Evolutionary conservation across 1,140 invertebrate species (phyloP), one percentile per base, ranked within the genome.

Genomic region (Oryzaephilus surinamensis): DNA sequence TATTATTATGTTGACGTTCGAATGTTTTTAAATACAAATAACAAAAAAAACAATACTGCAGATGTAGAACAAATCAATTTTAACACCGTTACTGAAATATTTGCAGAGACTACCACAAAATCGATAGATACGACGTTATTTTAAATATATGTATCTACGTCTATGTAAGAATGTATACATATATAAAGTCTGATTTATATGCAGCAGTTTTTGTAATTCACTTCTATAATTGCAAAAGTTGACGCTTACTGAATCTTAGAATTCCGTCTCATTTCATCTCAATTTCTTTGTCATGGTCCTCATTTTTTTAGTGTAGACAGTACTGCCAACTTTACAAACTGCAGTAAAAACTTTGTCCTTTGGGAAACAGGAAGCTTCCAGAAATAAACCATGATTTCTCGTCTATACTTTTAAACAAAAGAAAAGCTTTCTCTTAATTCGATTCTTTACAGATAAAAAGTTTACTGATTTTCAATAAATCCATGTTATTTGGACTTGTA

Each of bases 191-290:
- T 44, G 45, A 47, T 50, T 50, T 50, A 47, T 42, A 42, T 38
- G 32, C 21, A 13, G 20, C 8, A 33, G 24, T 46, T 47, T 49
- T 39, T 27, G 33, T 49, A 51, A 52, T 51, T 53, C 47, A 50
- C 48, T 49, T 40, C 32, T 34, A 43, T 56, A 56, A 53, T 54
- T 56, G 46, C 45, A 27, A 52, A 54, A 56, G 50, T 50, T 54
- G 51, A 51, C 48, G 49, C 43, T 50, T 44, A 39, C 45, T 46
- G 39, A 50, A 45, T 54, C 48, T 48, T 40, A 17, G 36, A 33
- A 45, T 56, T 54, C 49, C 50, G 44, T 50, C 51, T 49, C 54
- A 51, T 54, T 55, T 55, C 53, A 46, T 49, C 48, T 48, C 50
- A 47, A 48, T 50, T 48, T 50, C 45, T 52, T 56, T 48, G 26